Evolutionary conservation across 2,797 vertebrate species (phyloP).

Genomic region (Leuciscus waleckii): DNA sequence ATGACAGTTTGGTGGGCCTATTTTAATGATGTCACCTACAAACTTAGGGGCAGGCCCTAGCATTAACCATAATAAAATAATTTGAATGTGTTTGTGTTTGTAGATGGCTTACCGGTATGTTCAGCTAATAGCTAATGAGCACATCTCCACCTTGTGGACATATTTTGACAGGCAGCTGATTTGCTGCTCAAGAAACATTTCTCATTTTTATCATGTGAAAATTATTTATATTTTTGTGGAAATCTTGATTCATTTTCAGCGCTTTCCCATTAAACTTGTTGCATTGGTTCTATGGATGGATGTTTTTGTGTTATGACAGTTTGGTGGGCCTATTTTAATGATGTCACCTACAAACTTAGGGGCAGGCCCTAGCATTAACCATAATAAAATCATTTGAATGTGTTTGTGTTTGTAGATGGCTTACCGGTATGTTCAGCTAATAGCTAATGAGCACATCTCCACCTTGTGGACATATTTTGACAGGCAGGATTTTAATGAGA

Average conservation of each 20-base stretch:
- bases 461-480: conserved; percentile 77
- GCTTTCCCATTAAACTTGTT: background rate
- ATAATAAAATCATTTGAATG: background rate
- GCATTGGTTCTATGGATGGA: background rate
- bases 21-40: background rate
- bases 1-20: background rate
- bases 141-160: conserved; percentile 82
- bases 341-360: background rate
- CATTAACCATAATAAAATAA: background rate
- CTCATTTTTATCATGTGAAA: background rate
- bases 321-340: background rate
- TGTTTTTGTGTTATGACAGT: background rate
- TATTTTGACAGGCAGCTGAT: conserved; percentile 53
- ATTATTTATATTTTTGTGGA: background rate
- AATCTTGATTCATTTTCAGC: background rate
- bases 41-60: background rate
- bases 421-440: background rate
- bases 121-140: conserved; percentile 69
- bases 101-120: background rate
- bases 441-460: conserved; percentile 77
- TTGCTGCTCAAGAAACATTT: background rate
- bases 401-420: conserved; percentile 7
- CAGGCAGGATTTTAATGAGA: conserved; percentile 36
- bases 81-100: background rate
- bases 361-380: background rate